These are phyloP conservation scores for Ophion ellenae DNA, from an alignment of 2,888 invertebrate species.

Conservation along the genomic window DNA sequence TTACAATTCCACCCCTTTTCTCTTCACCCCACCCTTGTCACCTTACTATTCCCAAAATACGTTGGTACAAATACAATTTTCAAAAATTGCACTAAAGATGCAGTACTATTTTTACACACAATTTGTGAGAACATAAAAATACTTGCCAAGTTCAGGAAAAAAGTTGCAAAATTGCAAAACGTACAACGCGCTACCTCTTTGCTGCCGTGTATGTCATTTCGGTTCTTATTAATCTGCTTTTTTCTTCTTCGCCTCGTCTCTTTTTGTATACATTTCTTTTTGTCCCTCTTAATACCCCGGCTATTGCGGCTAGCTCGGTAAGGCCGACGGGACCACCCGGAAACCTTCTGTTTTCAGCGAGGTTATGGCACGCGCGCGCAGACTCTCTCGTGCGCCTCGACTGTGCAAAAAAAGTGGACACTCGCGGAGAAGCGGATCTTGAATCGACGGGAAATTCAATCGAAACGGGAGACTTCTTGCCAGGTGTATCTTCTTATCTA, in stretches of 20 bases:
- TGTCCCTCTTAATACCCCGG: constrained; percentile 14
- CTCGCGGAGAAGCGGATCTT: constrained; percentile 5
- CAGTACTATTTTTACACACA: too few relatives aligned
- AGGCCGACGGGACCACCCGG: constrained; percentile 79
- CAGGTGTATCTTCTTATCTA: background rate
- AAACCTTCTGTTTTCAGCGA: constrained; percentile 66
- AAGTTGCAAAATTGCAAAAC: too few relatives aligned
- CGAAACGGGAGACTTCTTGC: constrained; percentile 1
- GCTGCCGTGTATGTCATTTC: constrained; percentile 33
- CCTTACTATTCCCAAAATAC: too few relatives aligned
- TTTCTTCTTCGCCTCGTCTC: constrained; percentile 9
- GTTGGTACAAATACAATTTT: too few relatives aligned
- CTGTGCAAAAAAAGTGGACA: constrained; percentile 1
- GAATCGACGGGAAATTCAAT: constrained; percentile 20
- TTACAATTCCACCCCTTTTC: too few relatives aligned
- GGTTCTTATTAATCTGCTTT: constrained; percentile 20
- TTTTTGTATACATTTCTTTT: constrained; percentile 29
- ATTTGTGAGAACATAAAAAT: too few relatives aligned
- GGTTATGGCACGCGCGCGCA: constrained; percentile 60
- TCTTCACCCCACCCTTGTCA: too few relatives aligned
- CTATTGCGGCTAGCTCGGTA: constrained; percentile 50
- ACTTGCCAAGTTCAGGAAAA: too few relatives aligned
- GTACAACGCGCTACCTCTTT: constrained; percentile 5
- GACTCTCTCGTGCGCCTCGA: constrained; percentile 49
- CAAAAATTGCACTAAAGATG: too few relatives aligned